Evolutionary conservation across 2,797 vertebrate genomes (phyloP), one percentile per base, ranked within the genome.

Genomic region (Dallia pectoralis): DNA sequence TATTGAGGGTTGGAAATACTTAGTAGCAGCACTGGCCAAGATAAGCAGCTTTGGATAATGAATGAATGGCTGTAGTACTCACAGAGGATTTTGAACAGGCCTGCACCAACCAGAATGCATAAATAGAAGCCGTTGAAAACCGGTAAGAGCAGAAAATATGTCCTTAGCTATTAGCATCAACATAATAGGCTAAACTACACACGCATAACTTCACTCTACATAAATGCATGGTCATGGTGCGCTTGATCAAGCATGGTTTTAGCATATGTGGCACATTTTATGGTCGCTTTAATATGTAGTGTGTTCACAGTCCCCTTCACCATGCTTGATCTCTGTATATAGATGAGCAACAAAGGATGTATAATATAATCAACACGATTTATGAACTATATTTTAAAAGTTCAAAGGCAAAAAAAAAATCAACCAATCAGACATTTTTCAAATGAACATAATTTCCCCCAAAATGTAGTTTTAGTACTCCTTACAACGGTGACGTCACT

Each of bases 31-130:
- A 48, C 62, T 67, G 66, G 53, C 73, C 71, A 73, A 67, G 69
- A 77, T 80, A 80, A 81, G 79, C 80, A 53, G 82, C 79, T 81
- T 84, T 81, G 59, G 73, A 85, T 75, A 78, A 80, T 77, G 59
- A 62, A 74, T 73, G 73, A 69, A 29, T 77, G 66, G 81, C 74
- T 68, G 78, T 53, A 70, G 44, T 12, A 59, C 53, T 27, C 14
- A 67, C 4, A 1, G 76, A n/a, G 25, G 74, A 73, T 72, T 76
- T 73, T 70, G 30, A 63, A 68, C 40, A 27, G 75, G 69, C 49
- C 68, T 59, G 36, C 70, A 61, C 71, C 59, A 71, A 62, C n/a
- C 59, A 64, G 62, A 72, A 79, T 51, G 18, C 33, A 49, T 40
- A 22, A 22, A 66, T 19, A 9, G 30, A 48, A 68, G 44, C 15